These are phyloP conservation scores for Nemurella pictetii DNA, from an alignment of 2,888 invertebrate species.

Conservation along the genomic window DNA sequence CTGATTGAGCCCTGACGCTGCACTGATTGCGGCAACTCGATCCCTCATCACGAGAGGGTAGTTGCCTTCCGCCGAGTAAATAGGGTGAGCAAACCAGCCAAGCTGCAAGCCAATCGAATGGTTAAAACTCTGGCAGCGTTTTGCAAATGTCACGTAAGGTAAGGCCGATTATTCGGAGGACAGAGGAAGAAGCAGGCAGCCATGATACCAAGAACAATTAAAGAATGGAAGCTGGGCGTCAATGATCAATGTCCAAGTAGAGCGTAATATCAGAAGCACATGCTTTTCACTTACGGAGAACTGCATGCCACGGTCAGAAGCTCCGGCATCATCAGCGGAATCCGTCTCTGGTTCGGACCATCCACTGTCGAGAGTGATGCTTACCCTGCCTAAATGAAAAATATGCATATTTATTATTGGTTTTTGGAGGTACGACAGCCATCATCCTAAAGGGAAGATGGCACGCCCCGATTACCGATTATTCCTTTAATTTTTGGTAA, in stretches of 20 bases:
- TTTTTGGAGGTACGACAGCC: no score
- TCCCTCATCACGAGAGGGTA: constrained; percentile 57
- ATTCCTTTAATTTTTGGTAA: no score
- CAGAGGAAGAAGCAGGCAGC: no score
- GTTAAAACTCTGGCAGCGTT: background rate
- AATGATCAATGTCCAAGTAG: no score
- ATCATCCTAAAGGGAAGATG: no score
- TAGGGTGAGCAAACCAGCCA: constrained; percentile 56
- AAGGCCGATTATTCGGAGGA: no score
- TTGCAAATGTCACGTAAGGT: no score
- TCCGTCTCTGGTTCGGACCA: constrained; percentile 34
- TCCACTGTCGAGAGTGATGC: constrained; percentile 34
- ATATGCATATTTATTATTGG: no score
- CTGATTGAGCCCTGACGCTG: constrained; percentile 50
- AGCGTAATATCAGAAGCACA: background rate
- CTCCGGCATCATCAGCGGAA: constrained; percentile 28
- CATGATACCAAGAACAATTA: no score
- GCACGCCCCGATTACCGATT: no score
- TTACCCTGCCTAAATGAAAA: constrained; percentile 26
- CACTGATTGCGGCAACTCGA: constrained; percentile 52
- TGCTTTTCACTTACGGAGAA: constrained; percentile 29
- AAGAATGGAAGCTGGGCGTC: no score
- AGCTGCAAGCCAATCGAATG: constrained; percentile 48
- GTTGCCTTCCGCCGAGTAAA: constrained; percentile 55
- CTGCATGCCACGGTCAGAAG: constrained; percentile 1